Evolutionary conservation across 2,888 invertebrate genomes (phyloP).

Genomic region (Leucania comma): DNA sequence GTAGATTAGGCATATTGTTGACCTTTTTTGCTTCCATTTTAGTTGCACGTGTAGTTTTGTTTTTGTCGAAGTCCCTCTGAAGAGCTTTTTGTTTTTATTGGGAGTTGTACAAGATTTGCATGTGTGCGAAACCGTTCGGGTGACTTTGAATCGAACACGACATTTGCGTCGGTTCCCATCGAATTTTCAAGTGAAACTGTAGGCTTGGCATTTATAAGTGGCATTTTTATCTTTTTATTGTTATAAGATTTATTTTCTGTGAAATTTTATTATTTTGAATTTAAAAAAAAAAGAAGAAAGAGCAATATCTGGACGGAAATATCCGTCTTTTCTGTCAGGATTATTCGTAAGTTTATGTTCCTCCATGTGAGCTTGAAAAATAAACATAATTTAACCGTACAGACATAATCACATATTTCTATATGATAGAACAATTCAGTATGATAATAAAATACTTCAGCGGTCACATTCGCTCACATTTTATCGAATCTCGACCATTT

Average conservation of each 20-base stretch:
- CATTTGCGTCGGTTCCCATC: slow-evolving; percentile 75
- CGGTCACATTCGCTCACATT: slow-evolving; percentile 59
- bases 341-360: slow-evolving; percentile 48
- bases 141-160: slow-evolving; percentile 62
- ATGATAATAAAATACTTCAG: slow-evolving; percentile 61
- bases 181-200: slow-evolving; percentile 64
- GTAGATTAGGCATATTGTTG: slow-evolving; percentile 91
- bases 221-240: slow-evolving; percentile 1
- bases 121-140: slow-evolving; percentile 76
- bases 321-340: slow-evolving; percentile 29
- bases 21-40: slow-evolving; percentile 87
- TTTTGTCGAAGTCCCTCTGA: slow-evolving; percentile 78
- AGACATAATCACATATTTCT: slow-evolving; percentile 52
- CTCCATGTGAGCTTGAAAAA: slow-evolving; percentile 52
- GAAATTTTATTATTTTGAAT: neutral
- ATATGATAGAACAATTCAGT: slow-evolving; percentile 59
- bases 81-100: slow-evolving; percentile 84
- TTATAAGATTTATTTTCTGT: neutral
- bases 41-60: slow-evolving; percentile 86
- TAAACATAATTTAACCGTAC: slow-evolving; percentile 53
- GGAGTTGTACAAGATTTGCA: slow-evolving; percentile 82
- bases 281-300: neutral
- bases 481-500: slow-evolving; percentile 59
- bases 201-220: slow-evolving; percentile 26
- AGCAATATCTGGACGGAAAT: slow-evolving; percentile 25